These are phyloP conservation scores for Cichladusa arquata DNA, from an alignment of 2,113 vertebrate species.

Conservation along the genomic window DNA sequence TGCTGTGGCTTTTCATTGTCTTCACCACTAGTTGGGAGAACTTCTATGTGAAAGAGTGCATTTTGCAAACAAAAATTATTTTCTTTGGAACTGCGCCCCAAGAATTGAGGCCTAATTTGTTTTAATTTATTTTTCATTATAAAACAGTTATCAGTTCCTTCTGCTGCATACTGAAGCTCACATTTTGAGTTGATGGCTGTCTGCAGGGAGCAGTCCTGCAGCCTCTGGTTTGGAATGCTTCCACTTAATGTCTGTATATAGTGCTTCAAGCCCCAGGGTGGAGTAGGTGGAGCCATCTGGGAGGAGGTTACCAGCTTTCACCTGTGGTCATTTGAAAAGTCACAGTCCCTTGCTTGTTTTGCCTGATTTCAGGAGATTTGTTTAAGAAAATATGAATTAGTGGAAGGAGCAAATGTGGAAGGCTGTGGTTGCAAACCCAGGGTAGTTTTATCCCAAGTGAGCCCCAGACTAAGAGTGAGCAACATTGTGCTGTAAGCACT, in stretches of 20 bases:
- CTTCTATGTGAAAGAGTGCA: not conserved
- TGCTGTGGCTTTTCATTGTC: not conserved
- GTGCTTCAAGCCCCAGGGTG: not conserved
- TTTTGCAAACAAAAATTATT: not conserved
- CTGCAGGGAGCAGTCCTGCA: not conserved
- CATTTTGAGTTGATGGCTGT: not conserved
- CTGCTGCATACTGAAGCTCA: not conserved
- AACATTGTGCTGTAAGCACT: not conserved
- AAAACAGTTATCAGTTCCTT: not conserved
- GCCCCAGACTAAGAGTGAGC: not conserved
- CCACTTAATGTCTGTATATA: not conserved
- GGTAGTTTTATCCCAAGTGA: not conserved
- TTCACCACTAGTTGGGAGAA: not conserved
- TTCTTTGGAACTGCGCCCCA: not conserved
- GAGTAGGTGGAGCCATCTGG: rapidly evolving
- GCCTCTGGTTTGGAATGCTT: not conserved
- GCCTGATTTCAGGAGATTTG: not conserved
- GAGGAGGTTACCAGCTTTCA: not conserved
- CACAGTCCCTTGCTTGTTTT: not conserved
- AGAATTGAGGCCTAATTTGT: not conserved
- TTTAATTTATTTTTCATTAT: not conserved
- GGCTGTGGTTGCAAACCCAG: rapidly evolving
- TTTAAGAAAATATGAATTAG: not conserved
- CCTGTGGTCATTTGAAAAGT: not conserved
- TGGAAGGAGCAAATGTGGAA: not conserved